These are phyloP conservation scores for Aspidapion aeneum DNA, from an alignment of 2,888 invertebrate genomes.

Conservation along the genomic window DNA sequence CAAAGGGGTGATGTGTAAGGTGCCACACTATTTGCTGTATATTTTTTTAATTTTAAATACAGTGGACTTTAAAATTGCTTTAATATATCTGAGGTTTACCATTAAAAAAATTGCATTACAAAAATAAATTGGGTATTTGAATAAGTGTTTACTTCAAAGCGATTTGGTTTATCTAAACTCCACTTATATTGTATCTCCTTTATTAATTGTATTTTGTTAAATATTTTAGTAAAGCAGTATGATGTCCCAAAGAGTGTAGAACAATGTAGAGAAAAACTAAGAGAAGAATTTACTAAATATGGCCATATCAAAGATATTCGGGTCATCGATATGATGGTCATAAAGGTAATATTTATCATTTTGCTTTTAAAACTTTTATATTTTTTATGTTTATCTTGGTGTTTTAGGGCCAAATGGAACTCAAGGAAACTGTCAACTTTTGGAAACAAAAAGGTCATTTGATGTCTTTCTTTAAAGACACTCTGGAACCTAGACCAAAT, in stretches of 20 bases:
- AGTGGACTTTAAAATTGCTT: too few relatives aligned
- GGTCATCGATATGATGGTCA: slow-evolving; percentile 86
- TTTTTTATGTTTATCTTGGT: slow-evolving; percentile 23
- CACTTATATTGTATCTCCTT: too few relatives aligned
- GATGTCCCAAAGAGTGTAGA: slow-evolving; percentile 74
- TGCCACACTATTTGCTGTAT: too few relatives aligned
- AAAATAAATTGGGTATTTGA: too few relatives aligned
- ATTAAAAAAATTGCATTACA: too few relatives aligned
- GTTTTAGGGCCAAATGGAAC: slow-evolving; percentile 93
- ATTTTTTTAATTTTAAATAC: too few relatives aligned
- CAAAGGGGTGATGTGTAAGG: too few relatives aligned
- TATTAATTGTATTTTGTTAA: too few relatives aligned
- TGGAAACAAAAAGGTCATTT: slow-evolving; percentile 91
- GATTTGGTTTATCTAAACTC: too few relatives aligned
- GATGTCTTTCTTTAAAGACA: slow-evolving; percentile 85
- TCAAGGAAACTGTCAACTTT: slow-evolving; percentile 77
- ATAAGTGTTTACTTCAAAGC: too few relatives aligned
- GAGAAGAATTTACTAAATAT: slow-evolving; percentile 75
- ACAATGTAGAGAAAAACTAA: slow-evolving; percentile 68
- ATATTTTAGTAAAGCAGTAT: slow-evolving; percentile 68
- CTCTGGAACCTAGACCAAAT: slow-evolving; percentile 77
- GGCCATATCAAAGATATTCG: slow-evolving; percentile 76
- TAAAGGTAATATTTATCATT: slow-evolving; percentile 67
- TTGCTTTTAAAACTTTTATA: background rate
- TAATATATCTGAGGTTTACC: too few relatives aligned